These are phyloP conservation scores for Xanthia togata DNA, from an alignment of 2,888 invertebrate species.

Conservation along the genomic window DNA sequence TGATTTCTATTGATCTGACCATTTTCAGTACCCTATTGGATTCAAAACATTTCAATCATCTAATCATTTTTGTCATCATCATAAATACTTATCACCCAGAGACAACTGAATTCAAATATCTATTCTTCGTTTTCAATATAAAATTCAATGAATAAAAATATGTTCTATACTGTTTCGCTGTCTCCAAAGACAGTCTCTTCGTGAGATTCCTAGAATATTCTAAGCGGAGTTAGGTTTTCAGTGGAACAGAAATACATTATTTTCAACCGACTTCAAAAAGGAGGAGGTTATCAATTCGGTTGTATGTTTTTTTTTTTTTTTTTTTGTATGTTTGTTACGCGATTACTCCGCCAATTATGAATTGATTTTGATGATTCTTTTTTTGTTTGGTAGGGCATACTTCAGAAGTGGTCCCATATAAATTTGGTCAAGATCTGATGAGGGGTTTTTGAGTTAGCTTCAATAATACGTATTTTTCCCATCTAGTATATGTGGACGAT, in stretches of 20 bases:
- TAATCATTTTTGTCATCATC: not conserved
- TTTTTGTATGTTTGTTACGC: no score
- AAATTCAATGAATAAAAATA: slow-evolving; percentile 52
- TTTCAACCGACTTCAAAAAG: no score
- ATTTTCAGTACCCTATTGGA: not conserved
- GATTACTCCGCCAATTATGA: no score
- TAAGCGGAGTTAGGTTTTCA: slow-evolving; percentile 6
- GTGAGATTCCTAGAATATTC: slow-evolving; percentile 38
- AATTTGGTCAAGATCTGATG: no score
- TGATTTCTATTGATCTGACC: not conserved
- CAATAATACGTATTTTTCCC: no score
- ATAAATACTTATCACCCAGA: not conserved
- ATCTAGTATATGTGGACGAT: no score
- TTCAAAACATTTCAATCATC: not conserved
- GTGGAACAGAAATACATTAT: slow-evolving; percentile 3
- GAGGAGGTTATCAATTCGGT: no score
- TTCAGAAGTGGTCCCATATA: no score
- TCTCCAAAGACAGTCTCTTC: slow-evolving; percentile 1
- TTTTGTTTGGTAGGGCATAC: no score
- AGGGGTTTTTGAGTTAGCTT: no score
- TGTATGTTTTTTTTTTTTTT: no score
- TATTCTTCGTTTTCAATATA: slow-evolving; percentile 28
- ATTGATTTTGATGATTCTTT: no score
- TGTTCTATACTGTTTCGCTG: slow-evolving; percentile 10
- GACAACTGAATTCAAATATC: not conserved